Evolutionary conservation across 2,888 invertebrate species (phyloP), one percentile per base, ranked within the genome.

Genomic region (Pterostichus niger): DNA sequence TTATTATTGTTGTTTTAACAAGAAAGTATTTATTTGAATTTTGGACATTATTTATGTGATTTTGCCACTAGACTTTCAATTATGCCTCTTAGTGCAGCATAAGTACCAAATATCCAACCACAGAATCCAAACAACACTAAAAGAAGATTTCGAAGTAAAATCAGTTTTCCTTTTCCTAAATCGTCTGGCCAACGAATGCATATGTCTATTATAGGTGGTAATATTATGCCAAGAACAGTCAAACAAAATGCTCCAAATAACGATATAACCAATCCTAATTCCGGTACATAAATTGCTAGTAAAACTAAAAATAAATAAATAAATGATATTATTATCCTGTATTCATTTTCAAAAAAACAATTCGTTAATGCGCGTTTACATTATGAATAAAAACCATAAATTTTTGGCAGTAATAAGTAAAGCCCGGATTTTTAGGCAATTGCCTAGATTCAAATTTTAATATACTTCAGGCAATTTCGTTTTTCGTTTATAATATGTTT

Each of bases 171-270:
- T 15, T 2, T 31, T 10, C 79, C 79, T 11, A n/a, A 79, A 49
- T 64, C 24, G 35, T 68, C 64, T 40, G 68, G 68, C 35, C 44
- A 80, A 13, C 46, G 33, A 6, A 54, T 1, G 17, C 80, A 80
- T 35, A 80, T 68, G 10, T 80, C 80, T 11, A 80, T 15, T 0
- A 80, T n/a, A 17, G 80, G 80, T 11, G 80, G 80, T 11, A 68
- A 54, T 35, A 80, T 35, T 35, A 80, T 11, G 49, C 52, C 80
- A 10, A 80, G 17, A 40, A 64, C 17, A n/a, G 80, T 46, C 13
- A 80, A 31, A 24, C 80, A 80, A 71, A 80, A 80, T 35, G 68
- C 31, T 33, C 80, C 80, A 71, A 80, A 71, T 35, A 64, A n/a
- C 13, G 64, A 68, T 13, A 80, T 80, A 17, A 80, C 54, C 13